Base-by-base conservation (phyloP, 2,797 vertebrate species). In the Lacerta agilis region DNA sequence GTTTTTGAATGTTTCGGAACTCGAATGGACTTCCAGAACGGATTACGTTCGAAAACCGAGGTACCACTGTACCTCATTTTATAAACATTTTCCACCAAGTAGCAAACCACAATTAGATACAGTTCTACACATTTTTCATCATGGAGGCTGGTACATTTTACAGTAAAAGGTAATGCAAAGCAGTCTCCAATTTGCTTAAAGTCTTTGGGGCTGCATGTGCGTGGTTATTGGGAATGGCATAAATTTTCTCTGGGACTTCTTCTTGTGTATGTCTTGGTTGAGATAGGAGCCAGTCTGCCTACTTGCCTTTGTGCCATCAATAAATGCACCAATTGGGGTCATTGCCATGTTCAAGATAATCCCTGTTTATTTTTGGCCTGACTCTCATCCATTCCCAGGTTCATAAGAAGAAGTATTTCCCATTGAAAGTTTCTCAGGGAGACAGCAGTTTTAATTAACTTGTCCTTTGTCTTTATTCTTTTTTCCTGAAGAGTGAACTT, bases 391-490 rank as follows among this genome's bases (percentile, higher is more conserved):
- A 4, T 33, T 38, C 58, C 13, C 27, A 58, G 38, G 7, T 27
- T 18, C 15, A 29, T 41, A 81, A 71, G 9, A 71, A 8, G 41
- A 67, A 45, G 7, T 25, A 13, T 66, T 66, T 78, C 41, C 72
- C 4, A 13, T 29, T 25, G 83, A 75, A 38, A 55, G 49, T 15
- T 55, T 55, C 41, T 82, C 75, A 43, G 3, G 33, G 67, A 83
- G 43, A 49, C 36, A 71, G 66, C 43, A 71, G 66, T 58, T 27
- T 69, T 83, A 85, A 86, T 58, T 87, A 89, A 86, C 43, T 13
- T 0, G 45, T 61, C 45, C 76, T 83, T 73, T 69, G 79, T 69
- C 58, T 27, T 17, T 45, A 20, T 55, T 49, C 4, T 36, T 0
- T 73, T 5, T 61, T 88, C 78, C 72, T 66, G 36, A 15, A 6